Evolutionary conservation across 2,797 vertebrate genomes (phyloP).

Genomic region (Antennarius maculatus): DNA sequence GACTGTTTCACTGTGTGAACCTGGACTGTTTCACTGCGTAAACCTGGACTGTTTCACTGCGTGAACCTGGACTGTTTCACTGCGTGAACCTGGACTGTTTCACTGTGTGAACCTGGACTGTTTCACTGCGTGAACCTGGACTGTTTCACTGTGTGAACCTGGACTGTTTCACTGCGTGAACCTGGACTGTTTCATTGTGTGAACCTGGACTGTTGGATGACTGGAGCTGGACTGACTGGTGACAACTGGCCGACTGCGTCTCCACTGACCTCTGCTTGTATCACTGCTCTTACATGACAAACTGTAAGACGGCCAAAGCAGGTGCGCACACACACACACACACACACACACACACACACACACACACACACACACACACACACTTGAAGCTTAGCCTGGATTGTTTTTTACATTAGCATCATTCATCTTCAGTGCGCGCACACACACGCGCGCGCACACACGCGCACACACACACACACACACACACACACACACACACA

Average conservation of each 20-base stretch:
- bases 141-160: no score
- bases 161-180: no score
- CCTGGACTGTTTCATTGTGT: no score
- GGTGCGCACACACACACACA: slow-evolving; percentile 34
- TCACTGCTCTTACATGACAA: slow-evolving; percentile 56
- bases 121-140: no score
- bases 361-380: neutral
- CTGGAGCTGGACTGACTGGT: slow-evolving; percentile 36
- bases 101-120: no score
- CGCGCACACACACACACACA: slow-evolving; percentile 20
- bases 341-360: slow-evolving; percentile 17
- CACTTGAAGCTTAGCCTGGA: no score
- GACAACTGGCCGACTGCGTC: slow-evolving; percentile 54
- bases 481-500: slow-evolving; percentile 24
- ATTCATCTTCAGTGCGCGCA: neutral
- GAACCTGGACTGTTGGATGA: slow-evolving; percentile 9
- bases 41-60: no score
- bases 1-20: no score
- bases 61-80: no score
- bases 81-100: no score
- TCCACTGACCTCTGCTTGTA: slow-evolving; percentile 53
- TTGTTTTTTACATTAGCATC: no score
- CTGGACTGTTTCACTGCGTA: no score
- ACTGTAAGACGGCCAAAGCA: slow-evolving; percentile 55
- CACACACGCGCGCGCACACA: slow-evolving; percentile 18